phyloP scores from a whole-genome alignment of 2,888 invertebrate genomes.

The Trichacis sp. region DNA sequence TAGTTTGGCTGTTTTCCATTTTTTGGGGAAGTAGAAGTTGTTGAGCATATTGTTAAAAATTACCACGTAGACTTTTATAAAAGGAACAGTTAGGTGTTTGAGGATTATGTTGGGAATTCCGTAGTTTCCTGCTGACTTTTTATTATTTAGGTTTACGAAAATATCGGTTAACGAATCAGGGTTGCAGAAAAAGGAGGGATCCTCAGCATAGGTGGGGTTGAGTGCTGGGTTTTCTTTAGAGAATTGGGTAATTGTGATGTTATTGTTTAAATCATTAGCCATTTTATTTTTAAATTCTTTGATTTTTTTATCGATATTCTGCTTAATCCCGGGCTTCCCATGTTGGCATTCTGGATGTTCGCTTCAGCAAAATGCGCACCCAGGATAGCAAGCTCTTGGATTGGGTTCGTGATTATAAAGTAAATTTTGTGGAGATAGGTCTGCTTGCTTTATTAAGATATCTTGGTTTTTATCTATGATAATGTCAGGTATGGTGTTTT shows the following conservation, averaged over 20 bases:
- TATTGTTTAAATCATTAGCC: neutral
- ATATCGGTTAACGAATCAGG: neutral
- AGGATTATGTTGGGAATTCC: slow-evolving; percentile 27
- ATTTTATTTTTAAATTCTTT: neutral
- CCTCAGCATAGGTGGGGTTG: slow-evolving; percentile 1
- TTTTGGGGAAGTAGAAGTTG: slow-evolving; percentile 47
- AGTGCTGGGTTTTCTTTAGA: slow-evolving; percentile 12
- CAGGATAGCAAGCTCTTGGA: slow-evolving; percentile 10
- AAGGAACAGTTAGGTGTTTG: slow-evolving; percentile 14
- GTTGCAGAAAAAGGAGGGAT: slow-evolving; percentile 16
- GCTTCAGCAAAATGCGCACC: slow-evolving; percentile 18
- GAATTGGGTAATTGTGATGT: slow-evolving; percentile 9
- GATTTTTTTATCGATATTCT: too few species aligned
- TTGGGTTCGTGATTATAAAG: neutral
- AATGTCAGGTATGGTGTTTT: neutral
- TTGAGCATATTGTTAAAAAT: slow-evolving; percentile 45
- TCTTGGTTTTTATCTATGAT: neutral
- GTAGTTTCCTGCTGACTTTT: slow-evolving; percentile 35
- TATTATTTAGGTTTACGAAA: slow-evolving; percentile 28
- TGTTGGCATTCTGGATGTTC: slow-evolving; percentile 10
- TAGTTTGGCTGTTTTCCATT: slow-evolving; percentile 45
- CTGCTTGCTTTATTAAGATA: slow-evolving; percentile 5
- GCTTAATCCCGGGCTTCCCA: neutral
- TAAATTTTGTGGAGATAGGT: neutral
- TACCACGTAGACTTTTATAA: slow-evolving; percentile 12